Conservation (phyloP, 2,113 vertebrate species). For the Hucho hucho region DNA sequence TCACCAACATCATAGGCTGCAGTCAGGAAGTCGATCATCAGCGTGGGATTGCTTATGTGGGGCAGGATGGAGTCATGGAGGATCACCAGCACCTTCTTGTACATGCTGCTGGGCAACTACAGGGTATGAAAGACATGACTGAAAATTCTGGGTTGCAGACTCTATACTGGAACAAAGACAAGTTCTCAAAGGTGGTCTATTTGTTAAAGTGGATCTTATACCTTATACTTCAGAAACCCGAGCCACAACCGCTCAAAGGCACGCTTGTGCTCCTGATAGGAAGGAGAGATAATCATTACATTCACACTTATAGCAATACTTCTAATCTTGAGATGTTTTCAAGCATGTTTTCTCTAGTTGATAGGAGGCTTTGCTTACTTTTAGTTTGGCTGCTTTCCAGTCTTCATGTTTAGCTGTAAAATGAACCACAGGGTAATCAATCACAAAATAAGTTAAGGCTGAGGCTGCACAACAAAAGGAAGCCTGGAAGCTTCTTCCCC, state of each 20-base stretch:
- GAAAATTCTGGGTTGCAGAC: neutral
- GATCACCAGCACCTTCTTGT: slow-evolving; percentile 89
- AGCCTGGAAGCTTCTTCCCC: too few species aligned
- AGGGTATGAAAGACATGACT: slow-evolving; percentile 7
- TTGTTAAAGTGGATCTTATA: slow-evolving; percentile 43
- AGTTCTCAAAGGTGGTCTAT: neutral
- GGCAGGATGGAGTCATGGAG: slow-evolving; percentile 89
- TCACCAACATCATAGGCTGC: slow-evolving; percentile 89
- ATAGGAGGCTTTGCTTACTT: slow-evolving; percentile 66
- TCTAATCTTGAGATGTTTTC: neutral
- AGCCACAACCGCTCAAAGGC: slow-evolving; percentile 91
- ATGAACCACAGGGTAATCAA: neutral
- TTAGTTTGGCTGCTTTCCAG: slow-evolving; percentile 84
- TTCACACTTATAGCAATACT: neutral
- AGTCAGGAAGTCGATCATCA: slow-evolving; percentile 94
- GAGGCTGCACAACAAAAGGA: too few species aligned
- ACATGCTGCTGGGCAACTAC: slow-evolving; percentile 85
- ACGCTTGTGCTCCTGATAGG: slow-evolving; percentile 84
- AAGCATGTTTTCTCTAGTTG: too few species aligned
- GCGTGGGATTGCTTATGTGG: slow-evolving; percentile 84
- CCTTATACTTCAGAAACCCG: slow-evolving; percentile 88
- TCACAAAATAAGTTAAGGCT: neutral
- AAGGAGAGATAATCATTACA: neutral
- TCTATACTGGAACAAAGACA: neutral
- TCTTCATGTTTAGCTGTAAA: slow-evolving; percentile 76